Conservation (phyloP, 2,888 invertebrate genomes). For the Callinectes sapidus region DNA sequence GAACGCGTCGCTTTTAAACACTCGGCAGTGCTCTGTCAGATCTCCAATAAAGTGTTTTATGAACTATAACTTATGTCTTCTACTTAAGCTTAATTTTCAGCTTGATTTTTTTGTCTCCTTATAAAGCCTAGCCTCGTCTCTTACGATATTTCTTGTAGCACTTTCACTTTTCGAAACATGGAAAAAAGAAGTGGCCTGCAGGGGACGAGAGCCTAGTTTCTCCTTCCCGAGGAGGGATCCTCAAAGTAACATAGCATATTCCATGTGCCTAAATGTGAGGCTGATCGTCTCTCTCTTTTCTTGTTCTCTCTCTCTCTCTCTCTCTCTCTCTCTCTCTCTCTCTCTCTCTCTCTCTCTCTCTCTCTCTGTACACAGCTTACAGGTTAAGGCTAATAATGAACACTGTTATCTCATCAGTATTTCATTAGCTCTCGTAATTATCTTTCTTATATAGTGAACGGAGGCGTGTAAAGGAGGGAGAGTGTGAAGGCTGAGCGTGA, state of each 20-base stretch:
- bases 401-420: neutral
- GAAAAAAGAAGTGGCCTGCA: neutral
- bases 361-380: neutral
- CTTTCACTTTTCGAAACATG: neutral
- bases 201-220: neutral
- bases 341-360: conserved; percentile 12
- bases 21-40: neutral
- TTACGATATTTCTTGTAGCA: conserved; percentile 1
- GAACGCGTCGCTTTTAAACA: neutral
- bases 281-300: neutral
- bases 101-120: neutral
- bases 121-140: neutral
- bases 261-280: neutral
- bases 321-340: neutral
- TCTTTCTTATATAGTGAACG: neutral
- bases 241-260: neutral
- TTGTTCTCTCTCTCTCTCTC: neutral
- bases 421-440: neutral
- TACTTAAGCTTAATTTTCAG: neutral
- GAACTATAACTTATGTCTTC: neutral
- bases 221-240: neutral
- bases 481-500: conserved; percentile 1
- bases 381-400: neutral
- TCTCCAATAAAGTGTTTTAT: neutral
- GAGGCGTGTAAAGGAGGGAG: neutral